Base-by-base conservation (phyloP, 2,888 invertebrate genomes). In the Napeogenes inachia region DNA sequence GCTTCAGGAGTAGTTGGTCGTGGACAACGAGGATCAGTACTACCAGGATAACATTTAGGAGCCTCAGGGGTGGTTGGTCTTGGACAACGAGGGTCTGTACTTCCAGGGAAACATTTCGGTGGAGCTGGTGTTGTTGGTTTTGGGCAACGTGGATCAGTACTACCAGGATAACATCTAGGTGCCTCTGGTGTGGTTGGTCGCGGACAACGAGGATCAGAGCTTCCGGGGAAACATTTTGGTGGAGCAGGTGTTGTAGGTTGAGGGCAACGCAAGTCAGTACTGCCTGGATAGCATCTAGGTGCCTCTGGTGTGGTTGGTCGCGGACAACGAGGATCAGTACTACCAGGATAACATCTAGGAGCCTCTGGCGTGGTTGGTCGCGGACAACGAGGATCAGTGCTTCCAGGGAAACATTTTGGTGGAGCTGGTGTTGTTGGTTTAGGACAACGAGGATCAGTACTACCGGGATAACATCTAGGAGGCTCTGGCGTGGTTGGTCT, bases 21-120 rank as follows among this genome's bases (percentile, higher is more conserved):
- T 0, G 80, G 81, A 63, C 85, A 85, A 45, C 78, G 71, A 0
- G 81, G 78, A 70, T 85, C 84, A 4, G 68, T 71, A 6, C 76
- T 79, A 38, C 84, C 85, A 10, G 85, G 85, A 63, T 64, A 78
- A 47, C 79, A 78, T 3, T 55, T 65, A 8, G 73, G 79, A 73
- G 80, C 73, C 69, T 72, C 70, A 61, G 80, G 70, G 64, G 79
- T 76, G 70, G 80, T 74, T 58, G 77, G 76, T 65, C 61, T 71
- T 0, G 80, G 81, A 50, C 83, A 82, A 30, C 80, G 68, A 6
- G 80, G 76, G 68, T 86, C 85, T 4, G 66, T 72, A 2, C 78
- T 79, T 2, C 62, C 65, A 5, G 56, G 62, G 30, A 30, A 60
- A 4, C 65, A 65, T 13, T 13, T 62, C 0, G 62, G 59, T 4